Evolutionary conservation across 2,888 invertebrate genomes (phyloP).

Genomic region (Pollenia griseotomentosa): DNA sequence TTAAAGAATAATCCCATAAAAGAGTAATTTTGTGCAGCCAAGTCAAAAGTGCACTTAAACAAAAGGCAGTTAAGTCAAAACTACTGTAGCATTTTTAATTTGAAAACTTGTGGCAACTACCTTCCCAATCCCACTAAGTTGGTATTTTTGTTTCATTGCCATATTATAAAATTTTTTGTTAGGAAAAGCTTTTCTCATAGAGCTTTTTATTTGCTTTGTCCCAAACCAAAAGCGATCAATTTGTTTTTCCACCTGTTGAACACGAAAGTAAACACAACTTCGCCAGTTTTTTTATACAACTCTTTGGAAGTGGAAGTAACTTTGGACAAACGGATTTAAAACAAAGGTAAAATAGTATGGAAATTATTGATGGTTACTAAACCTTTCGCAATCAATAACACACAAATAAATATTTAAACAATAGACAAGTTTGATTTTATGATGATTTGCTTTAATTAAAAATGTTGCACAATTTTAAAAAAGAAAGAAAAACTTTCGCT

Average conservation of each 20-base stretch:
- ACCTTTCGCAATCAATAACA: conserved; percentile 20
- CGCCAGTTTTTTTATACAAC: conserved; percentile 34
- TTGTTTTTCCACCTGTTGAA: conserved; percentile 48
- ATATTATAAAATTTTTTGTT: not conserved
- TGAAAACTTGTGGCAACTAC: not conserved
- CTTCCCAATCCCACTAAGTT: too few species aligned
- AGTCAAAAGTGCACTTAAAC: too few species aligned
- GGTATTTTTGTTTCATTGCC: not conserved
- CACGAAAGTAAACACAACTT: not conserved
- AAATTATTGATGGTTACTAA: not conserved
- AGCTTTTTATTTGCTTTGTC: conserved; percentile 30
- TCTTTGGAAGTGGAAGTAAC: conserved; percentile 11
- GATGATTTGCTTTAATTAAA: not conserved
- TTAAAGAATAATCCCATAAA: too few species aligned
- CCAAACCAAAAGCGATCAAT: conserved; percentile 21
- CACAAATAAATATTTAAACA: not conserved
- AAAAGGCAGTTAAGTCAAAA: too few species aligned
- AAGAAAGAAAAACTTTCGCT: conserved; percentile 31
- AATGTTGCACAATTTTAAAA: conserved; percentile 8
- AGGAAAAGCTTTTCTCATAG: conserved; percentile 27
- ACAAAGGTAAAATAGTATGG: not conserved
- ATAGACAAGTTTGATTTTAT: not conserved
- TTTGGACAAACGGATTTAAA: not conserved
- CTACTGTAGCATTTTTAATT: too few species aligned
- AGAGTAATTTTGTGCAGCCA: too few species aligned